phyloP scores from a whole-genome alignment of 2,797 vertebrate genomes.

The Gobio occitaniae region DNA sequence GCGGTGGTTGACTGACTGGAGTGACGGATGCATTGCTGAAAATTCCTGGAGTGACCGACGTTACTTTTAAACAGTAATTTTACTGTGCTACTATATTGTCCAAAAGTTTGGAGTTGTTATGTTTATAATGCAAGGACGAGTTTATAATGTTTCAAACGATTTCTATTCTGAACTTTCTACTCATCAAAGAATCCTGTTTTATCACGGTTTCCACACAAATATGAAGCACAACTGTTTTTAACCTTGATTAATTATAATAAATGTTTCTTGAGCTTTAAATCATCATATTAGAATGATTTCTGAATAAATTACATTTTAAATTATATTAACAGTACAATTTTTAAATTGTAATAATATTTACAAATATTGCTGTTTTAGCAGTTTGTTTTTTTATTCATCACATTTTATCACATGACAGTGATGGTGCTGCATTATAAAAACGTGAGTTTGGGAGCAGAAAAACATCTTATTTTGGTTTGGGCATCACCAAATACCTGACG shows the following conservation, averaged over 20 bases:
- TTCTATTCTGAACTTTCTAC: neutral
- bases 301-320: neutral
- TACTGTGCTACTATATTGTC: neutral
- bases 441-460: no score
- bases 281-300: neutral
- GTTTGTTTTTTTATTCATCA: no score
- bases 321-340: neutral
- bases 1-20: no score
- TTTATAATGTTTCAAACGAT: neutral
- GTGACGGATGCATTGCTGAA: no score
- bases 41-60: no score
- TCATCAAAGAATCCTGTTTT: neutral
- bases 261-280: neutral
- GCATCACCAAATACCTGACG: neutral
- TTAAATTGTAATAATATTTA: neutral
- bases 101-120: neutral
- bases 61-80: neutral
- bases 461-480: no score
- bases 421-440: no score
- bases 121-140: neutral
- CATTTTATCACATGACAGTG: no score
- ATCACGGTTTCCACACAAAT: neutral
- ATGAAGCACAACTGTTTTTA: neutral
- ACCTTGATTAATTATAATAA: neutral
- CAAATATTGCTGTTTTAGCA: neutral